Conservation (phyloP, 2,797 vertebrate genomes). For the Leontocebus nigricollis region DNA sequence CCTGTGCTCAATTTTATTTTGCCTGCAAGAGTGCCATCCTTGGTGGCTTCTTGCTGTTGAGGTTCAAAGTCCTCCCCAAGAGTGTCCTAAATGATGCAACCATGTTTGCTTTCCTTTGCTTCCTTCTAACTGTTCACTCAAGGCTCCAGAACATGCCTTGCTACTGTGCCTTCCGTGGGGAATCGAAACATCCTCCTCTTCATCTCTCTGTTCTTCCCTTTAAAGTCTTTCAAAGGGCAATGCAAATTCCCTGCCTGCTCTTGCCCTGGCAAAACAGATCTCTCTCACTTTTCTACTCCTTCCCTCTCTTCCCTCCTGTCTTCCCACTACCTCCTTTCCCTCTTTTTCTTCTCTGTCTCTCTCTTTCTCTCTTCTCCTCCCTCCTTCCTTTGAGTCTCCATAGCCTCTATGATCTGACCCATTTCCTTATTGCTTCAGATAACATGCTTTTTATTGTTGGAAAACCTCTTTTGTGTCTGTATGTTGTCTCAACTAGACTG, state of each 20-base stretch:
- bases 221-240: neutral
- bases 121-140: neutral
- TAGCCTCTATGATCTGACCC: neutral
- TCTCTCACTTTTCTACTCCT: neutral
- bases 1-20: conserved; percentile 48
- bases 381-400: neutral
- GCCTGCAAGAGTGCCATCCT: conserved; percentile 9
- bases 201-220: neutral
- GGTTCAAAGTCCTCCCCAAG: neutral
- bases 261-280: neutral
- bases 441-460: neutral
- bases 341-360: neutral
- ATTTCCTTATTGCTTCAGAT: neutral
- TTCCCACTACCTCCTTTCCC: neutral
- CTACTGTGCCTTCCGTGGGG: neutral
- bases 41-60: neutral
- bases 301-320: neutral
- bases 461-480: neutral
- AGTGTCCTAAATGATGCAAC: neutral
- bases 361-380: neutral
- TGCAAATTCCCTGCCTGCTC: neutral
- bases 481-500: neutral
- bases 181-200: neutral
- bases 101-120: neutral
- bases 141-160: neutral